Percentiles rank a stretch among this genome's conserved stretches.
These are phyloP conservation scores for Drosophila fulvimacula DNA, from an alignment of 2,888 invertebrate genomes.

Conservation along the genomic window DNA sequence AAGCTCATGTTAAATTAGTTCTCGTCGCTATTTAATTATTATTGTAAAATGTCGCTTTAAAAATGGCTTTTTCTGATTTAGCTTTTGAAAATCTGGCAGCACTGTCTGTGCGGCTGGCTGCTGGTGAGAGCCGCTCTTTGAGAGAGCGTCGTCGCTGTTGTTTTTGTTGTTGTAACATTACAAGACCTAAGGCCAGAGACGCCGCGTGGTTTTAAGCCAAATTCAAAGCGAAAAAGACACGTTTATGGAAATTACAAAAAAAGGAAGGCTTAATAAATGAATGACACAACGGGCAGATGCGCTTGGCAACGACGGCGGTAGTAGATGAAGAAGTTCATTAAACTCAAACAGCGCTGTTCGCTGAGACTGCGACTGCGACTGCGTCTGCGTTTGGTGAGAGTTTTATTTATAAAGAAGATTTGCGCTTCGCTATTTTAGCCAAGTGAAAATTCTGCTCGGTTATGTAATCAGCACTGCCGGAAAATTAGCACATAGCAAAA, in stretches of 20 bases:
- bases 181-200: constrained; percentile 51
- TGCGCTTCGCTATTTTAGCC: constrained; percentile 61
- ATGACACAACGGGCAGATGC: constrained; percentile 21
- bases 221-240: constrained; percentile 30
- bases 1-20: not conserved
- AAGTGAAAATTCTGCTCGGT: constrained; percentile 55
- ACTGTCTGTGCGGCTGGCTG: not conserved
- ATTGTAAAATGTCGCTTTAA: not conserved
- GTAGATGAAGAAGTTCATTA: constrained; percentile 45
- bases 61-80: not conserved
- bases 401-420: constrained; percentile 64
- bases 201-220: constrained; percentile 57
- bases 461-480: constrained; percentile 56
- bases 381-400: constrained; percentile 44
- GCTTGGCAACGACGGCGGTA: constrained; percentile 7
- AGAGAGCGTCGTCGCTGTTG: constrained; percentile 26
- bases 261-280: constrained; percentile 5
- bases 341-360: constrained; percentile 33
- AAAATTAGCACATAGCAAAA: constrained; percentile 50
- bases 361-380: constrained; percentile 19
- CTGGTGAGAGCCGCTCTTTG: constrained; percentile 29
- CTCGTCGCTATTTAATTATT: not conserved
- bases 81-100: constrained; percentile 7
- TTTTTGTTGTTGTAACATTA: constrained; percentile 59
- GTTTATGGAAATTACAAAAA: constrained; percentile 53